phyloP scores from a whole-genome alignment of 2,113 vertebrate genomes.

The Protobothrops mucrosquamatus region DNA sequence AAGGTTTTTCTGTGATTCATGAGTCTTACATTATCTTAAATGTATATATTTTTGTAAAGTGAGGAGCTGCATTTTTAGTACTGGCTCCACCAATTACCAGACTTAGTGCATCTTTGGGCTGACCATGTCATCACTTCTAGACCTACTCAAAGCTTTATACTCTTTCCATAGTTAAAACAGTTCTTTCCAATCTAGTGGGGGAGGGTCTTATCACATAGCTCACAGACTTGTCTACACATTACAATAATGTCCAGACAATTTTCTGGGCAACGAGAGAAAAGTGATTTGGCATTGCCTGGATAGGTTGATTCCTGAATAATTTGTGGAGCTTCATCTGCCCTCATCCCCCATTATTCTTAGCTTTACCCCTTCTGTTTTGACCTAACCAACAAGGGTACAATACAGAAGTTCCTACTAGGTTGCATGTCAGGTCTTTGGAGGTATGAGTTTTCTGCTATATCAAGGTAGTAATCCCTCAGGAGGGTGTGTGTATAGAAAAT shows the following conservation, averaged over 20 bases:
- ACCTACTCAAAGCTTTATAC: neutral
- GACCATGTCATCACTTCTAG: neutral
- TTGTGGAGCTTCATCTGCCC: neutral
- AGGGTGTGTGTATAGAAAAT: neutral
- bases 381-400: neutral
- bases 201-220: neutral
- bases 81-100: neutral
- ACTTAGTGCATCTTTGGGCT: neutral
- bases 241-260: neutral
- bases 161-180: neutral
- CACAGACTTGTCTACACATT: neutral
- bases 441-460: neutral
- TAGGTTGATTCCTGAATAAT: neutral
- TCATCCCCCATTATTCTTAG: neutral
- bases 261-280: neutral
- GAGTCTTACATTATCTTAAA: neutral
- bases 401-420: neutral
- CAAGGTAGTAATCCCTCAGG: neutral
- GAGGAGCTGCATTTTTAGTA: neutral
- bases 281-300: neutral
- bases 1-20: neutral
- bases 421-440: neutral
- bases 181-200: neutral
- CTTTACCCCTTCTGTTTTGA: neutral
- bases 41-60: neutral